phyloP scores from a whole-genome alignment of 2,113 vertebrate species.

The Setophaga petechia region DNA sequence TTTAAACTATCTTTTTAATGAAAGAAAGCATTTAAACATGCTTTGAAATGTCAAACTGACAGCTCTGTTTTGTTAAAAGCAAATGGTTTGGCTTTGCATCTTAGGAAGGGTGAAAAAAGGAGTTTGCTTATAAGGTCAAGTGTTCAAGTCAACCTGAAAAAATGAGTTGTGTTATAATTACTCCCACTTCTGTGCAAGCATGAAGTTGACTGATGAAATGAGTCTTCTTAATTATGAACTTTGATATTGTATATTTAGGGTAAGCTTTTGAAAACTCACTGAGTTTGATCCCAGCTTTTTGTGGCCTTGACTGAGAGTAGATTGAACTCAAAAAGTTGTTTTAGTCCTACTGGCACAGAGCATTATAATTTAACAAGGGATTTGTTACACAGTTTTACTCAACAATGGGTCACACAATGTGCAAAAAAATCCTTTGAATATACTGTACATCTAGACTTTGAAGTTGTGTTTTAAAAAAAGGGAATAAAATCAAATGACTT shows the following conservation, averaged over 20 bases:
- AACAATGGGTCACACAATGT: not conserved
- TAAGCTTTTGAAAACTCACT: not conserved
- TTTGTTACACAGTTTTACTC: not conserved
- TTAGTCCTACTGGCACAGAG: not conserved
- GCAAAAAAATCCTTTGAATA: not conserved
- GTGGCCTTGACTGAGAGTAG: slow-evolving; percentile 15
- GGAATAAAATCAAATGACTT: not conserved
- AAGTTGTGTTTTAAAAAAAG: not conserved
- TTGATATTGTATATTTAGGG: not conserved
- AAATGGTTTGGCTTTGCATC: slow-evolving; percentile 14
- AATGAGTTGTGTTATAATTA: slow-evolving; percentile 34
- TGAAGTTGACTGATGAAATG: slow-evolving; percentile 20
- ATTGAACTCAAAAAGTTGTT: not conserved
- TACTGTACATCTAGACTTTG: not conserved
- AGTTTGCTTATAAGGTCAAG: slow-evolving; percentile 49
- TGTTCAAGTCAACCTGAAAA: slow-evolving; percentile 56
- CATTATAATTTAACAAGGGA: not conserved
- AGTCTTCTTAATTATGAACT: slow-evolving; percentile 5
- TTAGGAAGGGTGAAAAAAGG: not conserved
- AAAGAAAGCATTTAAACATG: not conserved
- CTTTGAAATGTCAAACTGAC: slow-evolving; percentile 23
- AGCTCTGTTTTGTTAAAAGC: slow-evolving; percentile 41
- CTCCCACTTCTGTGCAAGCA: slow-evolving; percentile 23
- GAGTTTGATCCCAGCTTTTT: not conserved
- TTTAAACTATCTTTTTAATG: not conserved